These are phyloP conservation scores for Cephus runcator DNA, from an alignment of 2,888 invertebrate species.

Conservation along the genomic window DNA sequence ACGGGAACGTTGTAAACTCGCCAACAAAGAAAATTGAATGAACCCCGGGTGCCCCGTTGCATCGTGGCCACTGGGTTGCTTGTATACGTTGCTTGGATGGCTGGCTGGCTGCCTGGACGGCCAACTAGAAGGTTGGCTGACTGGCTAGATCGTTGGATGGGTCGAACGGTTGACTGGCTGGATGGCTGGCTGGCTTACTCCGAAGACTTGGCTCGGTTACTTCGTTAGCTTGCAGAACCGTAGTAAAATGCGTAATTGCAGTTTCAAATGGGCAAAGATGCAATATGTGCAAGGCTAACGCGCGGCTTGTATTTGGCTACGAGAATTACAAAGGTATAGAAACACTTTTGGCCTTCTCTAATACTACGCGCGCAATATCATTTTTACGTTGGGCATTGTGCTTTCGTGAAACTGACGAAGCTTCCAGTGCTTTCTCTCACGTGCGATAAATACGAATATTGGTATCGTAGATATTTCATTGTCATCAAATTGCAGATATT, in stretches of 20 bases:
- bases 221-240: not conserved
- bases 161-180: not conserved
- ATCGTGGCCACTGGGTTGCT: not conserved
- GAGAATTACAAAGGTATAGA: not conserved
- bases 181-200: not conserved
- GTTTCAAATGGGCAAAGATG: not conserved
- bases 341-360: not conserved
- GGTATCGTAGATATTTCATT: not conserved
- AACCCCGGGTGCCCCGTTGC: not conserved
- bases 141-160: not conserved
- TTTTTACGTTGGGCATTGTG: not conserved
- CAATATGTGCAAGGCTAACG: not conserved
- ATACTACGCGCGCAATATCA: not conserved
- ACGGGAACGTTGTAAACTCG: conserved; percentile 46
- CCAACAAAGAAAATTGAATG: conserved; percentile 57
- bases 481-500: not conserved
- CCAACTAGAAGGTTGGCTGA: not conserved
- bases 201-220: not conserved
- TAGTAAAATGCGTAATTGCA: not conserved
- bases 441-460: not conserved
- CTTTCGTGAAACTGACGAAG: not conserved
- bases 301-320: not conserved
- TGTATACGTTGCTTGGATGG: not conserved
- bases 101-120: not conserved
- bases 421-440: not conserved